phyloP scores from a whole-genome alignment of 2,797 vertebrate genomes.

The Dendrocincla tyrannina region DNA sequence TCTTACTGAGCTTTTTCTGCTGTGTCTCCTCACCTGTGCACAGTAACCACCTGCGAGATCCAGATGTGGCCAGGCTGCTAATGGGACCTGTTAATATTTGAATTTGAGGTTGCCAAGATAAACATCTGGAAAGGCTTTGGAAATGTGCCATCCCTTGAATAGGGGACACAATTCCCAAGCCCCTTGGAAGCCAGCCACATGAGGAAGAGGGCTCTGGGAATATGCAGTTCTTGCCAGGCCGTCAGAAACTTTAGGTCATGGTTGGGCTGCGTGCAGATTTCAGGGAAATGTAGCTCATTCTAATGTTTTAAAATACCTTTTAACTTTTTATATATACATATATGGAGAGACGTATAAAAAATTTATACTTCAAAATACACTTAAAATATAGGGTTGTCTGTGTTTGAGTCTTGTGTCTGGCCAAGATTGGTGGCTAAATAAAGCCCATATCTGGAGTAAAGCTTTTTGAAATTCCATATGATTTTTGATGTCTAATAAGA shows the following conservation, averaged over 20 bases:
- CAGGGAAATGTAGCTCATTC: neutral
- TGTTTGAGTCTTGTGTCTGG: neutral
- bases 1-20: neutral
- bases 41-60: neutral
- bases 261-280: neutral
- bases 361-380: neutral
- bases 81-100: neutral
- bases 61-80: neutral
- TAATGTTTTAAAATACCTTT: neutral
- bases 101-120: neutral
- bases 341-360: neutral
- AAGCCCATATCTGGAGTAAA: neutral
- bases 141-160: neutral
- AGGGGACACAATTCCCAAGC: neutral
- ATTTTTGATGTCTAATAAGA: neutral
- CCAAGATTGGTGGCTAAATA: neutral
- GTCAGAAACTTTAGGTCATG: neutral
- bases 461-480: neutral
- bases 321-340: neutral
- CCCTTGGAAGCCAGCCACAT: neutral
- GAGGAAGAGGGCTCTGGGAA: constrained; percentile 10
- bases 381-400: neutral
- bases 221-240: neutral
- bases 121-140: constrained; percentile 40
- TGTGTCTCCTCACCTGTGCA: neutral